Conservation (phyloP, 2,113 vertebrate species). For the Oriolus oriolus region DNA sequence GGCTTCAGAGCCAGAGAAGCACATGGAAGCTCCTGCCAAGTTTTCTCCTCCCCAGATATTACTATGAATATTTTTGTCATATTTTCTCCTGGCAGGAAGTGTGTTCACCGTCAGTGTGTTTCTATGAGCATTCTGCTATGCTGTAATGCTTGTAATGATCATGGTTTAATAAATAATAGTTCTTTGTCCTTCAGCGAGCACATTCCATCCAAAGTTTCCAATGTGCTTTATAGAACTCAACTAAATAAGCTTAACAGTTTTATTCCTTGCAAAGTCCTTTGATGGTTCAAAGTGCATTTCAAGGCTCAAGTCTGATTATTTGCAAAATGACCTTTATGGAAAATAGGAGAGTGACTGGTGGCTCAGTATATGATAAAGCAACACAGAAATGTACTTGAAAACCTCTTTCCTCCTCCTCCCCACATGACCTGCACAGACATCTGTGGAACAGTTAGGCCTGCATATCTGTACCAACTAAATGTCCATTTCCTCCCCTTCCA, state of each 20-base stretch:
- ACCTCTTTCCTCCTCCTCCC: not conserved
- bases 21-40: not conserved
- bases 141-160: not conserved
- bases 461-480: not conserved
- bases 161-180: not conserved
- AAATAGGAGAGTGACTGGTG: not conserved
- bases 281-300: not conserved
- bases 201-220: not conserved
- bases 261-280: constrained; percentile 8
- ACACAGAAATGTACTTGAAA: not conserved
- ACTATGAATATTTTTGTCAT: not conserved
- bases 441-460: constrained; percentile 23
- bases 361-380: not conserved
- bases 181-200: not conserved
- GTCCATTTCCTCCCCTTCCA: not conserved
- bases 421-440: not conserved
- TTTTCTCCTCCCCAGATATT: not conserved
- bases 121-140: not conserved
- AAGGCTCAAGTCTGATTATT: constrained; percentile 11
- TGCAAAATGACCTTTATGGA: constrained; percentile 35
- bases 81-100: not conserved
- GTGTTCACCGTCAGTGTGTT: not conserved
- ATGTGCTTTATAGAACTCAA: not conserved
- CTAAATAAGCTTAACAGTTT: not conserved
- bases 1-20: not conserved